Base-by-base conservation (phyloP, 2,113 vertebrate genomes). In the Oncorhynchus gorbuscha region DNA sequence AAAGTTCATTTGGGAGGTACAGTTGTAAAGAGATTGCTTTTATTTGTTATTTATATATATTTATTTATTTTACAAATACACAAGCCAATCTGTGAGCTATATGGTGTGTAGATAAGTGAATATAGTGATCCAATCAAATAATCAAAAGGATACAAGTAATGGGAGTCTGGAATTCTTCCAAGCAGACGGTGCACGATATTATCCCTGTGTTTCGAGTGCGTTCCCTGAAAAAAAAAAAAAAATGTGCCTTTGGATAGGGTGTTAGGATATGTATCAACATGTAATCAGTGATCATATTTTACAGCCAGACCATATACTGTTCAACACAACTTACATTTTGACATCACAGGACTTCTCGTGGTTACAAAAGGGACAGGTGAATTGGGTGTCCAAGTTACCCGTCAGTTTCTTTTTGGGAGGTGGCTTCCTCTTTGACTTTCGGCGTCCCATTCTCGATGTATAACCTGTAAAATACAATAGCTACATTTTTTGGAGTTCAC, bases 161-260 rank as follows among this genome's bases (percentile, higher is more conserved):
- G 8, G 96, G 96, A 0, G 97, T 98, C 91, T 98, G 96, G 88
- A 98, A 98, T 87, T 97, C 96, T 82, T 98, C 96, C 83, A 98
- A 90, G 82, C 96, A 97, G 73, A 97, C 96, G 0, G 94, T 97
- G 86, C 96, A 97, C 0, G 96, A 97, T 89, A 98, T 98, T 11
- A 97, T 96, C 5, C 97, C 96, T 0, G 96, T 97, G 85, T 98
- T 98, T 1, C 96, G 93, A 20, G 94, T 95, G 1, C 97, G 92
- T 82, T 98, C 96, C 97, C 96, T 97, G 88, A 55, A 69, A 6
- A 83, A 1, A n/a, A 48, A 49, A 20, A 1, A 69, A 39, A 32
- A 70, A 64, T 24, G 30, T n/a, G 22, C 16, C 18, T 30, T 6
- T 8, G 55, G 55, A 62, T 20, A 48, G 12, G 48, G 26, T 45